Evolutionary conservation across 2,113 vertebrate genomes (phyloP).

Genomic region (Okapia johnstoni): DNA sequence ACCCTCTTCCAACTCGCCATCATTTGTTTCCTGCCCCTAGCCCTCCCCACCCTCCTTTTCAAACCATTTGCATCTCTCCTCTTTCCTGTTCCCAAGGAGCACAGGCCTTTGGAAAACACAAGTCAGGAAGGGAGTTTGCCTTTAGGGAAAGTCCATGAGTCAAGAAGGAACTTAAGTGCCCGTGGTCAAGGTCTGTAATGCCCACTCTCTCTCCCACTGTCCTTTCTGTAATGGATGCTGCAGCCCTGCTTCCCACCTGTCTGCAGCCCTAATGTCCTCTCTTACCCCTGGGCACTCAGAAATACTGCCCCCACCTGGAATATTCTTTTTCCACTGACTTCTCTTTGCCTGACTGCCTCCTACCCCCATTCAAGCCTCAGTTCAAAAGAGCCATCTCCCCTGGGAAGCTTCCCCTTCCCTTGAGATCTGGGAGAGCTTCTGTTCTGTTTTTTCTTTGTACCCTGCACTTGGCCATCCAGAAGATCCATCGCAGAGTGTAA

Average conservation of each 20-base stretch:
- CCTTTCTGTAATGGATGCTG: not conserved
- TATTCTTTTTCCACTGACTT: not conserved
- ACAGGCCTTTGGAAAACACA: not conserved
- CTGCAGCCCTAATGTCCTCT: not conserved
- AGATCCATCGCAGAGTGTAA: accelerated
- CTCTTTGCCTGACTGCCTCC: not conserved
- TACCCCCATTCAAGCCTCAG: not conserved
- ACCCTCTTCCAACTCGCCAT: too few species aligned
- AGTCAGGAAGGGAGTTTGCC: not conserved
- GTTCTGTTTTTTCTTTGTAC: not conserved
- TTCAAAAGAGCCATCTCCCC: not conserved
- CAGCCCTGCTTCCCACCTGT: not conserved
- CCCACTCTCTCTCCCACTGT: not conserved
- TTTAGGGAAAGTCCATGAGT: not conserved
- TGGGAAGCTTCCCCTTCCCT: not conserved
- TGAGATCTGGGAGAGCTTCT: not conserved
- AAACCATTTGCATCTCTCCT: not conserved
- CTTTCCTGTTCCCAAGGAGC: not conserved
- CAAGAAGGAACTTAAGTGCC: not conserved
- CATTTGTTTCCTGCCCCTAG: not conserved
- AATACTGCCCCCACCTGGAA: not conserved
- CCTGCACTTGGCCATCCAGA: not conserved
- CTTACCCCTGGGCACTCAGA: not conserved
- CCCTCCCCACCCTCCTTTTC: not conserved
- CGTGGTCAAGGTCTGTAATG: too few species aligned